phyloP scores from a whole-genome alignment of 2,113 vertebrate species.

The Microcebus ravelobensis region DNA sequence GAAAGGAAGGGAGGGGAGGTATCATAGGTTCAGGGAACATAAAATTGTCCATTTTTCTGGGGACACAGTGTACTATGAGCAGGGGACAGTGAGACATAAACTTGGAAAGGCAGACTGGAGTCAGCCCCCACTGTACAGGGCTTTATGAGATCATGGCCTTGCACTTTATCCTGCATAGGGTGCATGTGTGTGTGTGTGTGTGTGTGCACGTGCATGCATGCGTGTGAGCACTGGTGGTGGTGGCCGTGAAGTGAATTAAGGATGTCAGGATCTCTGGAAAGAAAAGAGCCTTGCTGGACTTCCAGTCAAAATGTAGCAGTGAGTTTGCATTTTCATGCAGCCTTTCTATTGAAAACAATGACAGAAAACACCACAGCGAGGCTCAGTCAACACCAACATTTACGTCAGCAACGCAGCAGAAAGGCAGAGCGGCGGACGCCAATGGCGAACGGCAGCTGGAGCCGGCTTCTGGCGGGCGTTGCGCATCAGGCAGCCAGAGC shows the following conservation, averaged over 20 bases:
- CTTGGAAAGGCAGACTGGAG: background rate
- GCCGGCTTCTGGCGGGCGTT: background rate
- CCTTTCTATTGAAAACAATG: background rate
- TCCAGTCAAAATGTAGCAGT: background rate
- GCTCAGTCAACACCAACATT: background rate
- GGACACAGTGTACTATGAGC: background rate
- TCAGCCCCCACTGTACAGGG: background rate
- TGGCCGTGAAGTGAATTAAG: rapidly evolving
- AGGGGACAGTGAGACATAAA: background rate
- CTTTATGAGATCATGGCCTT: background rate
- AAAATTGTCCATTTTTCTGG: background rate
- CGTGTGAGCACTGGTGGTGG: rapidly evolving
- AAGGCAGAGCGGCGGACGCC: background rate
- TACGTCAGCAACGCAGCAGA: background rate
- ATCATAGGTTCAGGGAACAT: background rate
- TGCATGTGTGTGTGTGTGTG: background rate
- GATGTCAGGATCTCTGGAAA: background rate
- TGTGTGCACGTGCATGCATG: no score
- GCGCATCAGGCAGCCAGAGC: background rate
- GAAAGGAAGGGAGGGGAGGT: no score
- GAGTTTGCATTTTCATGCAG: no score
- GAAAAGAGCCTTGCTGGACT: background rate
- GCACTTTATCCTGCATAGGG: rapidly evolving
- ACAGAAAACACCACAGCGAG: background rate
- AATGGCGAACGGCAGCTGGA: rapidly evolving